Evolutionary conservation across 2,113 vertebrate genomes (phyloP).

Genomic region (Spizaetus ornatus): DNA sequence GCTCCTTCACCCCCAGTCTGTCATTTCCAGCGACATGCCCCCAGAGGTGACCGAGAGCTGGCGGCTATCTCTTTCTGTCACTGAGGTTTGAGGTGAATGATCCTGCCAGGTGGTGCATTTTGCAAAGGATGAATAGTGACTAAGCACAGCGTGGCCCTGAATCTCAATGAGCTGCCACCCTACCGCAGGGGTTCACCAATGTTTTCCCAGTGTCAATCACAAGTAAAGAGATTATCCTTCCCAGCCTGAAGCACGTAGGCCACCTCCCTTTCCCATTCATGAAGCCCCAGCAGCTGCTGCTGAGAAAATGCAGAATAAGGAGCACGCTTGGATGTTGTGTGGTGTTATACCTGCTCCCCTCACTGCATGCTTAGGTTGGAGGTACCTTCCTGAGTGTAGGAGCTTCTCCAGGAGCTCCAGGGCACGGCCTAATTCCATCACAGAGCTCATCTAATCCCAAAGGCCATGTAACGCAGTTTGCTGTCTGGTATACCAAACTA

Average conservation of each 20-base stretch:
- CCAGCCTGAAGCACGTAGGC: background rate
- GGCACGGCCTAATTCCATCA: background rate
- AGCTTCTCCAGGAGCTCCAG: background rate
- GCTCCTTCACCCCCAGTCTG: background rate
- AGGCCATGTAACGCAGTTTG: background rate
- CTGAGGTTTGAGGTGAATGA: background rate
- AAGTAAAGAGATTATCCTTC: background rate
- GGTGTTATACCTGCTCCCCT: background rate
- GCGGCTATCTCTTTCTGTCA: background rate
- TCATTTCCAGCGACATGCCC: background rate
- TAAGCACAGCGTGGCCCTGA: background rate
- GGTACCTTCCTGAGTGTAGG: background rate
- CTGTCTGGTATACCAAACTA: background rate
- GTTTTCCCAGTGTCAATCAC: background rate
- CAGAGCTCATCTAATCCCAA: background rate
- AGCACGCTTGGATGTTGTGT: fast-evolving
- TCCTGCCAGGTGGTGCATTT: background rate
- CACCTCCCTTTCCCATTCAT: background rate
- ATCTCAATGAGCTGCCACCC: background rate
- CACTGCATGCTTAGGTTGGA: fast-evolving
- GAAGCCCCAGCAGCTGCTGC: background rate
- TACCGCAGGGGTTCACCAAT: background rate
- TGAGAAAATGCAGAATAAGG: background rate
- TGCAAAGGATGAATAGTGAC: background rate
- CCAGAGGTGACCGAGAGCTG: background rate